Conservation (phyloP, 2,113 vertebrate genomes). For the Onychostruthus taczanowskii region DNA sequence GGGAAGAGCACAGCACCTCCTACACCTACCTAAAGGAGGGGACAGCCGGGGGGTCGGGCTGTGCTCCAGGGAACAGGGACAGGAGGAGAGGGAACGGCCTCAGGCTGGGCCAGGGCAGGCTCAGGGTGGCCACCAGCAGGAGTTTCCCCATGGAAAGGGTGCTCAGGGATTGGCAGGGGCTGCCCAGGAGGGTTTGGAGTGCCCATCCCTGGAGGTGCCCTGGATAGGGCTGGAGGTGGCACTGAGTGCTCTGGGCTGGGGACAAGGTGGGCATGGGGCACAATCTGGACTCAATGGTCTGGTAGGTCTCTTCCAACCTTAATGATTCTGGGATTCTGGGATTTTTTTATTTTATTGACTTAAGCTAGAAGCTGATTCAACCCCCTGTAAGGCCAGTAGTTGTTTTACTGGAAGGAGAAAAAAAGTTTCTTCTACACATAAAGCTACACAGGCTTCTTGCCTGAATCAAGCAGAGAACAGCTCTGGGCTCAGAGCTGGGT, state of each 20-base stretch:
- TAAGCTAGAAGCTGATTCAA: not conserved
- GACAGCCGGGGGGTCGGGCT: rapidly evolving
- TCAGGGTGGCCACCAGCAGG: not conserved
- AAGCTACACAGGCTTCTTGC: not conserved
- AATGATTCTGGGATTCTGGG: not conserved
- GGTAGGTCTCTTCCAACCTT: not conserved
- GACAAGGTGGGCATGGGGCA: rapidly evolving
- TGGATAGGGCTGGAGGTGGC: not conserved
- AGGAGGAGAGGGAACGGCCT: not conserved
- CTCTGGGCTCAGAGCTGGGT: not conserved
- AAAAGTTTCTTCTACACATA: not conserved
- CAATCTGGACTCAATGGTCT: rapidly evolving
- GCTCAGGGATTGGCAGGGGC: not conserved
- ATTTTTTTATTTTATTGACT: not conserved
- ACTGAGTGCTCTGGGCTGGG: not conserved
- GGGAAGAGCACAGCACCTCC: not conserved
- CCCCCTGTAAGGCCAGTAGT: not conserved
- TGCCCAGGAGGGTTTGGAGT: not conserved
- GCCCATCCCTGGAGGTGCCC: not conserved
- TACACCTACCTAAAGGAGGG: not conserved
- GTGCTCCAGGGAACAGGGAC: not conserved
- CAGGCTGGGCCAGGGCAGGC: not conserved
- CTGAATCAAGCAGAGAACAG: not conserved
- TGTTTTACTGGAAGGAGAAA: not conserved
- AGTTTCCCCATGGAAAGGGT: not conserved